Evolutionary conservation across 2,113 vertebrate genomes (phyloP).

Genomic region (Podarcis muralis): DNA sequence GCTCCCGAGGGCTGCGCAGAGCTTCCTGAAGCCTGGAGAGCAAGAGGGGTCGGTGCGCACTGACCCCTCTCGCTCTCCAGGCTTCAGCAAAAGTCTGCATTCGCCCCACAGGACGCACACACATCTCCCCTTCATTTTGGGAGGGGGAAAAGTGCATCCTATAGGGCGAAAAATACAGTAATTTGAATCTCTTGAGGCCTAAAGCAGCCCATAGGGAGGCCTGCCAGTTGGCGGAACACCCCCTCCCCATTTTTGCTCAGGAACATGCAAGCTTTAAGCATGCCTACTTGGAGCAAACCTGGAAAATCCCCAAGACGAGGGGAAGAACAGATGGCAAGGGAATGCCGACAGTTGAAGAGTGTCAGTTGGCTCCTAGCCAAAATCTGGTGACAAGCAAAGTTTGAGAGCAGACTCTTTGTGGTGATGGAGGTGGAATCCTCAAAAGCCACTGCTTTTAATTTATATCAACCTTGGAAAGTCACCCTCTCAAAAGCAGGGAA

Average conservation of each 20-base stretch:
- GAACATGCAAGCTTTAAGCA: not conserved
- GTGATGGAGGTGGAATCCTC: not conserved
- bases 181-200: not conserved
- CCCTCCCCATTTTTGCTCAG: not conserved
- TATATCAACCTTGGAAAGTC: not conserved
- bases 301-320: not conserved
- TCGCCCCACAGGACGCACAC: no score
- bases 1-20: no score
- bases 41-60: no score
- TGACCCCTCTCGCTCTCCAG: no score
- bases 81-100: no score
- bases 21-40: no score
- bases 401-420: no score
- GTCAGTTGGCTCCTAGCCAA: not conserved
- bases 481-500: not conserved
- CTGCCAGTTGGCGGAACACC: not conserved
- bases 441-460: not conserved
- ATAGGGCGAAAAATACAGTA: no score
- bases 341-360: not conserved
- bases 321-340: not conserved
- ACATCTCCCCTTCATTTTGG: no score
- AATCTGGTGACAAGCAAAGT: not conserved
- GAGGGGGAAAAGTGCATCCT: no score
- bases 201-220: not conserved
- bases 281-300: not conserved